phyloP scores from a whole-genome alignment of 2,797 vertebrate species.

The Euphonia xanthogaster region DNA sequence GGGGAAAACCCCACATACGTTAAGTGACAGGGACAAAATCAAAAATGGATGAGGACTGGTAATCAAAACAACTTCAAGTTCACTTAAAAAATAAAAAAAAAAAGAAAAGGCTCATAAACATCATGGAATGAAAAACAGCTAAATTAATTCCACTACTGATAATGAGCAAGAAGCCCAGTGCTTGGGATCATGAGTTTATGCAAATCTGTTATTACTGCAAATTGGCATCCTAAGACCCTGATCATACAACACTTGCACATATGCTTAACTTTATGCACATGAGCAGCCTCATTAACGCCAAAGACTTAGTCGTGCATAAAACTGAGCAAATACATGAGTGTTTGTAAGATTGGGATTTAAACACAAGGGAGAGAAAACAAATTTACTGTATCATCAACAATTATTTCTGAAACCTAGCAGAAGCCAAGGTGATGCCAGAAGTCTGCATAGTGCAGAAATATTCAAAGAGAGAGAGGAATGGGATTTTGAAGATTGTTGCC shows the following conservation, averaged over 20 bases:
- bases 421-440: slow-evolving; percentile 33
- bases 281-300: slow-evolving; percentile 50
- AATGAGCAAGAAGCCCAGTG: slow-evolving; percentile 26
- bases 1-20: neutral
- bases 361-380: slow-evolving; percentile 58
- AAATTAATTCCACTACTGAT: slow-evolving; percentile 4
- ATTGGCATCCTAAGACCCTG: slow-evolving; percentile 56
- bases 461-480: neutral
- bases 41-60: neutral
- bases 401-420: slow-evolving; percentile 58
- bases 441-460: neutral
- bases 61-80: neutral
- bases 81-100: neutral
- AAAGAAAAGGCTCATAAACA: neutral
- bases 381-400: slow-evolving; percentile 68
- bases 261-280: slow-evolving; percentile 65
- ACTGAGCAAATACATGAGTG: slow-evolving; percentile 38
- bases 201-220: slow-evolving; percentile 59
- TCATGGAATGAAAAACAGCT: neutral
- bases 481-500: neutral
- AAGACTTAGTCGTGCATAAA: slow-evolving; percentile 54
- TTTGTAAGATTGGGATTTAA: slow-evolving; percentile 52
- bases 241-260: slow-evolving; percentile 57
- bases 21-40: neutral
- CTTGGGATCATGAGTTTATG: slow-evolving; percentile 38